phyloP scores from a whole-genome alignment of 2,888 invertebrate genomes.

The Phytoseiulus persimilis region DNA sequence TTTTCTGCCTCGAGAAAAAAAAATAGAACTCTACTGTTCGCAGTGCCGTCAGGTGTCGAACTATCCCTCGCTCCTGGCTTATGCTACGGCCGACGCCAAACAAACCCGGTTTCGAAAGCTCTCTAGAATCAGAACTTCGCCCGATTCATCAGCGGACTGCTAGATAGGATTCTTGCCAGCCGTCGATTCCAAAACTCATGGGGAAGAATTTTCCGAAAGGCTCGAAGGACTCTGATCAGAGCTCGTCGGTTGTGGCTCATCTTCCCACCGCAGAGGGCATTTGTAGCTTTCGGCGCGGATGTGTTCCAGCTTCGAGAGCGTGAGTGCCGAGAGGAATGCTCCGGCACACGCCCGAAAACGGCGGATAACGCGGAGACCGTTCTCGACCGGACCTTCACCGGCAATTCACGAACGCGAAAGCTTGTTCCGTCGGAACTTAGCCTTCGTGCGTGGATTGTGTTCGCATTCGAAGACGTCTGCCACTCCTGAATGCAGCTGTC shows the following conservation, averaged over 20 bases:
- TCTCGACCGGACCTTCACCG: too few relatives aligned
- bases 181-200: background rate
- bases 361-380: too few relatives aligned
- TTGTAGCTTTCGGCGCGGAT: too few relatives aligned
- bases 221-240: too few relatives aligned
- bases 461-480: background rate
- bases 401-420: background rate
- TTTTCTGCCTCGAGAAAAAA: background rate
- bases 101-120: background rate
- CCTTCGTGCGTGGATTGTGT: background rate
- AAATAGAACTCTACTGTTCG: background rate
- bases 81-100: background rate
- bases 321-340: too few relatives aligned
- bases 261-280: too few relatives aligned
- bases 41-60: background rate
- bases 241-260: too few relatives aligned
- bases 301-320: too few relatives aligned
- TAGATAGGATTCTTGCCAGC: background rate
- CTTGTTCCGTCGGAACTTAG: background rate
- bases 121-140: background rate
- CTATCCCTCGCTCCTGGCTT: background rate
- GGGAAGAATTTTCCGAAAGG: background rate
- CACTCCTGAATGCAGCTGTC: background rate
- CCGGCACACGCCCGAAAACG: too few relatives aligned
- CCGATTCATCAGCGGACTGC: background rate